A percentile compares a stretch with the other conserved stretches of the same genome.
These are phyloP conservation scores for Macquaria ambigua DNA, from an alignment of 2,113 vertebrate species.

Conservation along the genomic window DNA sequence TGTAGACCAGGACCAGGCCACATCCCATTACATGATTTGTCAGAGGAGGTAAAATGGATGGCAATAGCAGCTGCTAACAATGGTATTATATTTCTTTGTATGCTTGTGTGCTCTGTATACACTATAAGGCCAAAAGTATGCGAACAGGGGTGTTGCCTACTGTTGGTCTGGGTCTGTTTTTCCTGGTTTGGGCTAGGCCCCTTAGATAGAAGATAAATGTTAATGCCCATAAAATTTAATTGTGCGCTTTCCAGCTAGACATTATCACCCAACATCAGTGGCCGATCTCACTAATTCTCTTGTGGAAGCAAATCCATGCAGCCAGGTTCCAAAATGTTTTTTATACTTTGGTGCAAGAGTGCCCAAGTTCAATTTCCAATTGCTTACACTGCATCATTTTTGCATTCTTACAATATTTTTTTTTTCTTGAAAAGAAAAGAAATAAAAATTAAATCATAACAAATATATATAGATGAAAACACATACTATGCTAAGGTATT, in stretches of 20 bases:
- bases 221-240: too few species aligned
- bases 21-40: background rate
- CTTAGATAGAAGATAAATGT: background rate
- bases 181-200: too few species aligned
- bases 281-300: background rate
- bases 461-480: too few species aligned
- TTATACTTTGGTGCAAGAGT: background rate
- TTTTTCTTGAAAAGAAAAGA: too few species aligned
- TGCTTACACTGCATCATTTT: too few species aligned
- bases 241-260: background rate
- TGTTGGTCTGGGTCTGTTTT: background rate
- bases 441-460: too few species aligned
- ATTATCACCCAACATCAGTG: background rate
- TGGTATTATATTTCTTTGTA: background rate
- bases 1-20: slow-evolving; percentile 39
- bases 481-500: background rate
- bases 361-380: background rate
- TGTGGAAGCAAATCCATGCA: background rate
- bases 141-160: background rate
- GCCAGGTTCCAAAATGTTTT: background rate
- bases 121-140: background rate
- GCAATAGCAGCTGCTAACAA: background rate
- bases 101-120: background rate
- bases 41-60: slow-evolving; percentile 19
- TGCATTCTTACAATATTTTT: too few species aligned